Evolutionary conservation across 1,140 invertebrate genomes (phyloP).

Genomic region (Centruroides vittatus): DNA sequence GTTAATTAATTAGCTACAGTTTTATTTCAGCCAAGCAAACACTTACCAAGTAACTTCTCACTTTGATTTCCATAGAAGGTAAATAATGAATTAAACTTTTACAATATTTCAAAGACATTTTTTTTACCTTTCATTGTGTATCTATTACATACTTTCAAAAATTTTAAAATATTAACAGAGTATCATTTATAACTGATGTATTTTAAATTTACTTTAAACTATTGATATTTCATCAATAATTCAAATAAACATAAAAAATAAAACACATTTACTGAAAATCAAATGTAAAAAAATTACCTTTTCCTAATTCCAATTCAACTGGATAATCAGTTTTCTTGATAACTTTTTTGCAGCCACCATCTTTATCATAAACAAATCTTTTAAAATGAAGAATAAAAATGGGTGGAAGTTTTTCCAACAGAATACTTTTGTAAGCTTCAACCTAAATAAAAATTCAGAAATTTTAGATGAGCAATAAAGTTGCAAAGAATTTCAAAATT

Average conservation of each 20-base stretch:
- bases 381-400: conserved; percentile 70
- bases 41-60: too few relatives aligned
- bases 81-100: too few relatives aligned
- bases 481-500: neutral
- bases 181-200: too few relatives aligned
- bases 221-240: neutral
- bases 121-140: too few relatives aligned
- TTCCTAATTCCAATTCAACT: conserved; percentile 74
- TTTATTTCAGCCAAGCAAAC: too few relatives aligned
- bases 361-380: conserved; percentile 67
- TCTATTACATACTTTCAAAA: too few relatives aligned
- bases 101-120: too few relatives aligned
- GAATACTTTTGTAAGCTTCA: conserved; percentile 70
- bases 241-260: neutral
- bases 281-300: conserved; percentile 46
- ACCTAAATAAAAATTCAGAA: conserved; percentile 16
- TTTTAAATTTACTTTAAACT: neutral
- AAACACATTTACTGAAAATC: neutral
- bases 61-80: too few relatives aligned
- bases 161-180: too few relatives aligned
- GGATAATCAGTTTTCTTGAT: conserved; percentile 76
- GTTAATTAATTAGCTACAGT: too few relatives aligned
- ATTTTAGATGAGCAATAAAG: too few relatives aligned
- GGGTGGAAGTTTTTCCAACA: conserved; percentile 68
- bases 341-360: conserved; percentile 71